Conservation (phyloP, 2,113 vertebrate genomes). For the Euleptes europaea region DNA sequence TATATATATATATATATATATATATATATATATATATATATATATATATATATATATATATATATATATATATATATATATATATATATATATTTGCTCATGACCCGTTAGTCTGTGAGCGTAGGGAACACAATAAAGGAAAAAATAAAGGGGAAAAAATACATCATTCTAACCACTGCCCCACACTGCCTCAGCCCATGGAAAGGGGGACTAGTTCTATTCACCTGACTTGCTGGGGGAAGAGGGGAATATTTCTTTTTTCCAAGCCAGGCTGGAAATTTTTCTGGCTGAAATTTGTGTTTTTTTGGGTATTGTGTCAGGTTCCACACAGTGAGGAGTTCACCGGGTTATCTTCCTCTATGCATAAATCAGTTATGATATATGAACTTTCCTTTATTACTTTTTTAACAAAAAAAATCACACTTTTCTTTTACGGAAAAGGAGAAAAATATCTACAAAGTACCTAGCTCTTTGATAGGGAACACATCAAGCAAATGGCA, state of each 20-base stretch:
- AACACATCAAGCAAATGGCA: conserved; percentile 51
- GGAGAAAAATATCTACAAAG: background rate
- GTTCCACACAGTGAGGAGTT: background rate
- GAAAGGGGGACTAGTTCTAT: background rate
- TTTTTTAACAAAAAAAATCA: background rate
- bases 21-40: too few species aligned
- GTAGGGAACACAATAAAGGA: too few species aligned
- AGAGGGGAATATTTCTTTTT: conserved; percentile 21
- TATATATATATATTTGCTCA: too few species aligned
- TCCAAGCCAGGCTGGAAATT: conserved; percentile 22
- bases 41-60: too few species aligned
- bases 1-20: too few species aligned
- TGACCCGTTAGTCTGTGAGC: too few species aligned
- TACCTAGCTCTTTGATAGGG: background rate
- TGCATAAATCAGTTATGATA: background rate
- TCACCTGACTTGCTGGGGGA: conserved; percentile 42
- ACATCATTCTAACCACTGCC: too few species aligned
- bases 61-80: too few species aligned
- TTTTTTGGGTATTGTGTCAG: conserved; percentile 20
- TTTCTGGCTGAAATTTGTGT: conserved; percentile 46
- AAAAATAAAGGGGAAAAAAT: too few species aligned
- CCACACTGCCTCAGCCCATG: too few species aligned
- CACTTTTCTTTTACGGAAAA: conserved; percentile 43
- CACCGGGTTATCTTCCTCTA: background rate
- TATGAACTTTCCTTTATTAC: background rate